phyloP scores from a whole-genome alignment of 2,797 vertebrate genomes.

The Sus cebifrons region DNA sequence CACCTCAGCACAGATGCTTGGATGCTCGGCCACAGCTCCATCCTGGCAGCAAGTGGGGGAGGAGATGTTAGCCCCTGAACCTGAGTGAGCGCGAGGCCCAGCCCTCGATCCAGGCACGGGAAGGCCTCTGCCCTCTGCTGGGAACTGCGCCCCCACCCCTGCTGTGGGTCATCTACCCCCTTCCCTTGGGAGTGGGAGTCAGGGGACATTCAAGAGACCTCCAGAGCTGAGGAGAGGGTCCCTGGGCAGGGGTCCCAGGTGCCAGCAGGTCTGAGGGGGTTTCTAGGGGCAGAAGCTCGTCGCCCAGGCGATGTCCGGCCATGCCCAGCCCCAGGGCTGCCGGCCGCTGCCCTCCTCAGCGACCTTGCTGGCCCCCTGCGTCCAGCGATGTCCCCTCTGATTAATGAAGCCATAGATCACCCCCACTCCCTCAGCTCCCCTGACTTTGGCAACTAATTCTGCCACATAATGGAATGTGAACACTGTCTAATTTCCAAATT shows the following conservation, averaged over 20 bases:
- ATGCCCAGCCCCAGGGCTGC: fast-evolving
- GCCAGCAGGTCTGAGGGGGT: fast-evolving
- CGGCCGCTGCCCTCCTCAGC: fast-evolving
- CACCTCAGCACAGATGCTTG: no score
- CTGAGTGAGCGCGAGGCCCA: not conserved
- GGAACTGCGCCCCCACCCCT: not conserved
- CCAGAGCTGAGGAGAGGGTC: not conserved
- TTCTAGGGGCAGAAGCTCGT: not conserved
- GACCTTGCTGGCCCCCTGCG: constrained; percentile 66
- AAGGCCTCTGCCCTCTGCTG: no score
- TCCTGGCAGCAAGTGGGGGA: not conserved
- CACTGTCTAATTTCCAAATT: constrained; percentile 45
- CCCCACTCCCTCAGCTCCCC: not conserved
- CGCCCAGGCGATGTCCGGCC: fast-evolving
- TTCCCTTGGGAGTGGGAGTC: not conserved
- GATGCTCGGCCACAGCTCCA: no score
- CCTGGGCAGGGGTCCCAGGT: fast-evolving
- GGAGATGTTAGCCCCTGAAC: not conserved
- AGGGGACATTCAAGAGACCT: fast-evolving
- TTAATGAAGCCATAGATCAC: constrained; percentile 71
- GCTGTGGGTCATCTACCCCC: not conserved
- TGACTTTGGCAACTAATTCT: constrained; percentile 32
- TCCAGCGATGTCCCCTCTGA: constrained; percentile 65
- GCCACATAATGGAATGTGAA: constrained; percentile 37
- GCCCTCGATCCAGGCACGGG: not conserved